phyloP scores from a whole-genome alignment of 2,888 invertebrate genomes.

The Machimus atricapillus region DNA sequence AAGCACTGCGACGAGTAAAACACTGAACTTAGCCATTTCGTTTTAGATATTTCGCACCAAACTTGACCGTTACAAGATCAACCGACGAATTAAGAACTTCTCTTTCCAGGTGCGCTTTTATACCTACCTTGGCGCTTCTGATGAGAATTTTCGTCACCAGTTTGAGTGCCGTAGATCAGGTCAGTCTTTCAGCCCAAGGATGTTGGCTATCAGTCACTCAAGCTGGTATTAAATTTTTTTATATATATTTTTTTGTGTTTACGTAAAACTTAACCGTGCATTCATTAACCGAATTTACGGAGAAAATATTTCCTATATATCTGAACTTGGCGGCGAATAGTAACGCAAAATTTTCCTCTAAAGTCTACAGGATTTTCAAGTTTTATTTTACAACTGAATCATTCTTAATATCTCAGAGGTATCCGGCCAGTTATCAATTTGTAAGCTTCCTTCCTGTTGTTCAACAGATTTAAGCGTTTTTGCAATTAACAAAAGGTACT shows the following conservation, averaged over 20 bases:
- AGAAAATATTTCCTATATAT: background rate
- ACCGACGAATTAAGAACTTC: background rate
- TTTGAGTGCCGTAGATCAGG: background rate
- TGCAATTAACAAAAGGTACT: background rate
- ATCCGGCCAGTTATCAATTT: background rate
- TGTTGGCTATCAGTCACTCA: background rate
- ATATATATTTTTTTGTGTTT: background rate
- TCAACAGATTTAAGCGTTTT: background rate
- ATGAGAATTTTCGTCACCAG: background rate
- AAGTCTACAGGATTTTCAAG: background rate
- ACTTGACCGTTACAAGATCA: background rate
- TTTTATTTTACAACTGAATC: background rate
- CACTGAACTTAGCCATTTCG: background rate
- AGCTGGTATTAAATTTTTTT: background rate
- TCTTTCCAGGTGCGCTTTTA: background rate
- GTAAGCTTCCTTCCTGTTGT: background rate
- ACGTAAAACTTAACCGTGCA: background rate
- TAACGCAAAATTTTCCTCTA: background rate
- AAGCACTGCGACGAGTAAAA: background rate
- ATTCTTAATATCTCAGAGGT: background rate
- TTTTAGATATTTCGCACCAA: background rate
- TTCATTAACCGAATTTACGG: background rate
- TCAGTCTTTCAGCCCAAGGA: background rate
- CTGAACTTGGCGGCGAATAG: background rate
- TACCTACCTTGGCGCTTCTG: background rate